Evolutionary conservation across 2,888 invertebrate genomes (phyloP), one percentile per base, ranked within the genome.

Genomic region (Cacoxenus indagator): DNA sequence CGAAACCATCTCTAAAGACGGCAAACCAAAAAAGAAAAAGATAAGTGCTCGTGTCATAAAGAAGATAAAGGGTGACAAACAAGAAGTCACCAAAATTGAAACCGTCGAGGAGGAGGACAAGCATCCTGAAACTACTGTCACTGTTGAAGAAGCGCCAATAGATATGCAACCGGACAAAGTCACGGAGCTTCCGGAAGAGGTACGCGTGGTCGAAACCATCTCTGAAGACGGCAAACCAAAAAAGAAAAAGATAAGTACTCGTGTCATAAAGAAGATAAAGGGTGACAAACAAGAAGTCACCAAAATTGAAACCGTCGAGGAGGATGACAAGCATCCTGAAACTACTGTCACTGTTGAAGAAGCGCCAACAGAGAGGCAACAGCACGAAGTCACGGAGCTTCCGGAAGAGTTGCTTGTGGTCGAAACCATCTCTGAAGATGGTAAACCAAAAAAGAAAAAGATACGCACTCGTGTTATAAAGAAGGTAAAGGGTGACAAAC

Each of bases 11-110:
- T 37, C 68, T 17, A 57, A 68, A 64, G 68, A 68, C 2, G 68
- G 68, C 11, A 64, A 64, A 27, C 68, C 68, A 11, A 68, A 55
- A 26, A 68, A 64, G 43, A 64, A 55, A 29, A 68, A 27, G 64
- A 57, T 68, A 19, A 45, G 68, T n/a, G 64, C 68, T 19, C 68
- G 68, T n/a, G 64, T 68, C 37, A 64, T 68, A 64, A 68, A 64
- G 57, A 68, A 68, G 57, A 29, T 64, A 17, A 68, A 68, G 64
- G 68, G 68, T 43, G 64, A 57, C 46, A 68, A 68, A 55, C 64
- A 68, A 22, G 68, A 68, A 48, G 57, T 68, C 26, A 68, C 68
- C n/a, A 68, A 68, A 48, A 68, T 68, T n/a, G 68, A 68, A 68
- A 68, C 68, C 1, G 57, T 68, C 48, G 64, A 68, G 29, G 68